Evolutionary conservation across 2,888 invertebrate genomes (phyloP).

Genomic region (Brassicogethes aeneus): DNA sequence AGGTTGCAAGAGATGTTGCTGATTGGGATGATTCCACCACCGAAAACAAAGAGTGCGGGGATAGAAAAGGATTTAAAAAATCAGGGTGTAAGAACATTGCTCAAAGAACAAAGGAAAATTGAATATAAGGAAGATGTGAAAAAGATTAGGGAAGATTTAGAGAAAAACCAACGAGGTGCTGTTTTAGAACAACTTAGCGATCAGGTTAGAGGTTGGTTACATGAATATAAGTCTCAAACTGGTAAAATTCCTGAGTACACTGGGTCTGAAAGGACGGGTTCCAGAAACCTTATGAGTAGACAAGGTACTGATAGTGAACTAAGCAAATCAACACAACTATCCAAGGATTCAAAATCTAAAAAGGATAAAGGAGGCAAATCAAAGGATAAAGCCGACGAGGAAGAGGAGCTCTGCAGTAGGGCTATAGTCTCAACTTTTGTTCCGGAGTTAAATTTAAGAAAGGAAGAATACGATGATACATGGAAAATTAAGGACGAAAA

Average conservation of each 20-base stretch:
- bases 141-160: constrained; percentile 53
- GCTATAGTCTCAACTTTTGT: constrained; percentile 63
- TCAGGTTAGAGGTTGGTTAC: constrained; percentile 81
- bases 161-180: constrained; percentile 60
- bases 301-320: constrained; percentile 74
- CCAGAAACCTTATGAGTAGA: constrained; percentile 71
- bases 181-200: constrained; percentile 82
- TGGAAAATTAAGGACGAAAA: constrained; percentile 78
- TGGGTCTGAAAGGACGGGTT: constrained; percentile 84
- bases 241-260: constrained; percentile 89
- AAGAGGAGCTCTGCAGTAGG: constrained; percentile 58
- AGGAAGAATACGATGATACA: constrained; percentile 70
- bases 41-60: constrained; percentile 42
- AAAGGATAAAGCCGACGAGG: constrained; percentile 48
- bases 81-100: constrained; percentile 48
- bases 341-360: constrained; percentile 70
- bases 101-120: constrained; percentile 58
- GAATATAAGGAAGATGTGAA: constrained; percentile 63
- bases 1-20: constrained; percentile 80
- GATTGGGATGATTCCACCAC: constrained; percentile 69
- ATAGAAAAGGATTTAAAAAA: constrained; percentile 31
- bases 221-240: constrained; percentile 70
- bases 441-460: constrained; percentile 59
- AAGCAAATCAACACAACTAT: constrained; percentile 68
- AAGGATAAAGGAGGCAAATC: constrained; percentile 63